Evolutionary conservation across 2,797 vertebrate genomes (phyloP).

Genomic region (Podarcis siculus): DNA sequence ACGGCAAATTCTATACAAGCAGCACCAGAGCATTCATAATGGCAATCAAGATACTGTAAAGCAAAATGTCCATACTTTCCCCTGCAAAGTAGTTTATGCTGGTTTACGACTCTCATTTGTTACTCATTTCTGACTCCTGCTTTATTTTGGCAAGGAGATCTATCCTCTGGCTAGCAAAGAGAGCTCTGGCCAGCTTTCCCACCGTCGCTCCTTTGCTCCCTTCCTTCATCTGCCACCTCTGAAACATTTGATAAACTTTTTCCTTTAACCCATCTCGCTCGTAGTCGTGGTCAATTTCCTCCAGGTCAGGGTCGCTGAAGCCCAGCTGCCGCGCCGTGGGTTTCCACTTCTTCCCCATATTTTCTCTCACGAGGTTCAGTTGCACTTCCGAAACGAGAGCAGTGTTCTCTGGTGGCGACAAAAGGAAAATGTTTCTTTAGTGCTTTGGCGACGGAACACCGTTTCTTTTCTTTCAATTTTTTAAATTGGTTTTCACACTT

Average conservation of each 20-base stretch:
- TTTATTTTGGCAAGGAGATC: constrained; percentile 82
- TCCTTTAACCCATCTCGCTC: constrained; percentile 90
- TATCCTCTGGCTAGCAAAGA: constrained; percentile 76
- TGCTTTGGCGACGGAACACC: not conserved
- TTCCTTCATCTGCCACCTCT: constrained; percentile 90
- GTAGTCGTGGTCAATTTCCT: constrained; percentile 91
- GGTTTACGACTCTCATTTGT: not conserved
- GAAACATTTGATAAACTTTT: constrained; percentile 94
- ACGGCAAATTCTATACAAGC: not conserved
- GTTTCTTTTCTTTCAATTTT: no score
- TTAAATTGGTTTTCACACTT: no score
- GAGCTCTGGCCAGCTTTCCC: constrained; percentile 86
- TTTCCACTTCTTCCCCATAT: constrained; percentile 90
- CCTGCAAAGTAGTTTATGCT: not conserved
- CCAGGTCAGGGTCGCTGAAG: constrained; percentile 85
- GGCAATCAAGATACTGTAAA: not conserved
- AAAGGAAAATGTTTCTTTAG: constrained; percentile 6
- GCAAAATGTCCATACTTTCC: not conserved
- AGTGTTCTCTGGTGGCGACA: constrained; percentile 65
- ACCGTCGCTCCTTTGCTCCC: constrained; percentile 87
- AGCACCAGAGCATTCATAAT: not conserved
- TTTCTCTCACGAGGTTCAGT: constrained; percentile 85
- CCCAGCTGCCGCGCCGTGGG: constrained; percentile 85
- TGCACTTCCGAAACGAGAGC: constrained; percentile 79
- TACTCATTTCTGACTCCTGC: constrained; percentile 41